phyloP scores from a whole-genome alignment of 2,888 invertebrate species.

The Meghimatium bilineatum region DNA sequence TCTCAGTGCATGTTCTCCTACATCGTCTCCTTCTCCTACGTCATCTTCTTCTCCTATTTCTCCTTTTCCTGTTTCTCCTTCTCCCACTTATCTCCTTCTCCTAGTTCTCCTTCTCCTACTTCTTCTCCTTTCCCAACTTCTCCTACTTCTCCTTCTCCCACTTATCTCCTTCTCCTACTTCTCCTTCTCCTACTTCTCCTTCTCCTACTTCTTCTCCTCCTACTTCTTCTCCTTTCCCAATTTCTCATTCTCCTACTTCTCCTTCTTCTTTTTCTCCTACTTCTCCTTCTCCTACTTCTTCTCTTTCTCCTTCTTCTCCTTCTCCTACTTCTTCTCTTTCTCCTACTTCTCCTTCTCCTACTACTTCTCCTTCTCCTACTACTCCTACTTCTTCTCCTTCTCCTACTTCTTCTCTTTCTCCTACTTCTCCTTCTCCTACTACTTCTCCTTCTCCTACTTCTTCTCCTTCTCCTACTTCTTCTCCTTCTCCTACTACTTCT shows the following conservation, averaged over 20 bases:
- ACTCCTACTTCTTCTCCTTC: not conserved
- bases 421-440: not conserved
- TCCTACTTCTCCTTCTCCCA: not conserved
- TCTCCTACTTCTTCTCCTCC: too few species aligned
- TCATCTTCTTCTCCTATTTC: not conserved
- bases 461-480: not conserved
- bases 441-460: not conserved
- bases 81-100: not conserved
- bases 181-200: not conserved
- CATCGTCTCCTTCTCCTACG: not conserved
- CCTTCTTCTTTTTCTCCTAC: not conserved
- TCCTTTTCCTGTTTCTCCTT: not conserved
- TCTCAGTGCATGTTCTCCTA: not conserved
- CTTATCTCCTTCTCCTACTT: not conserved
- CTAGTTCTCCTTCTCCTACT: not conserved
- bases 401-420: not conserved
- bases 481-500: not conserved
- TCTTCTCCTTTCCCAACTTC: not conserved
- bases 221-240: not conserved
- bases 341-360: not conserved
- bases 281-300: too few species aligned
- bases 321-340: not conserved
- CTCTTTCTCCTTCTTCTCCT: too few species aligned
- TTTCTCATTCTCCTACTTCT: not conserved
- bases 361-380: too few species aligned